Conservation (phyloP, 53 echinoderm and acorn worm genomes). For the Astropecten irregularis region DNA sequence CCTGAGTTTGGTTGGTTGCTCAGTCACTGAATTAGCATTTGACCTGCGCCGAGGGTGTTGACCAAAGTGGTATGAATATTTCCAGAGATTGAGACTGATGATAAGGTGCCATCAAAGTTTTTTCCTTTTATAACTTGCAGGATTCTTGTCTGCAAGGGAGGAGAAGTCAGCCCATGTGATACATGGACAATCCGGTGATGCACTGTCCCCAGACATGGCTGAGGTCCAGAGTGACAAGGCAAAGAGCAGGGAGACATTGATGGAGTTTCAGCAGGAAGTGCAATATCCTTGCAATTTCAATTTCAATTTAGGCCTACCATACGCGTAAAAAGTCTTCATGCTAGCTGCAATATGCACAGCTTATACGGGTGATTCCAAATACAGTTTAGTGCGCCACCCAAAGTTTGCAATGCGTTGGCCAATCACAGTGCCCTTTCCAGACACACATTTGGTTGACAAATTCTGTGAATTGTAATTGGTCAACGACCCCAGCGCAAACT, state of each 20-base stretch:
- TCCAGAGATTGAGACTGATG: too few relatives aligned
- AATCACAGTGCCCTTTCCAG: too few relatives aligned
- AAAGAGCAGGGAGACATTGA: conserved; percentile 37
- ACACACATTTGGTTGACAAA: too few relatives aligned
- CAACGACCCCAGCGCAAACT: too few relatives aligned
- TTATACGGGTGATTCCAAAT: not conserved
- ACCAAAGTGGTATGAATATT: too few relatives aligned
- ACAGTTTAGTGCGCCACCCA: too few relatives aligned
- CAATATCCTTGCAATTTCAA: conserved; percentile 75
- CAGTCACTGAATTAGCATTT: too few relatives aligned
- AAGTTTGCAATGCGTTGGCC: too few relatives aligned
- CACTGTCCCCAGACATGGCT: conserved; percentile 16
- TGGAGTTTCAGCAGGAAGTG: conserved; percentile 41
- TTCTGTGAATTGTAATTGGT: too few relatives aligned
- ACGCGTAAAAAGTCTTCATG: conserved; percentile 1
- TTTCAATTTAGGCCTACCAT: conserved; percentile 16
- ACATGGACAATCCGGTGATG: conserved; percentile 33
- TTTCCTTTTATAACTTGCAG: conserved; percentile 12
- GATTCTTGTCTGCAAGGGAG: conserved; percentile 62
- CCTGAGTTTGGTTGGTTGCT: too few relatives aligned
- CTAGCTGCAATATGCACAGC: not conserved
- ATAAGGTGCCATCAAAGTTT: too few relatives aligned
- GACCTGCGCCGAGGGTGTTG: too few relatives aligned
- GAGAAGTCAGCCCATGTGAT: conserved; percentile 19
- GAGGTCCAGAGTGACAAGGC: conserved; percentile 47